Percentiles rank a stretch among this genome's conserved stretches.
Conservation (phyloP, 2,113 vertebrate species). For the Aegithalos caudatus region DNA sequence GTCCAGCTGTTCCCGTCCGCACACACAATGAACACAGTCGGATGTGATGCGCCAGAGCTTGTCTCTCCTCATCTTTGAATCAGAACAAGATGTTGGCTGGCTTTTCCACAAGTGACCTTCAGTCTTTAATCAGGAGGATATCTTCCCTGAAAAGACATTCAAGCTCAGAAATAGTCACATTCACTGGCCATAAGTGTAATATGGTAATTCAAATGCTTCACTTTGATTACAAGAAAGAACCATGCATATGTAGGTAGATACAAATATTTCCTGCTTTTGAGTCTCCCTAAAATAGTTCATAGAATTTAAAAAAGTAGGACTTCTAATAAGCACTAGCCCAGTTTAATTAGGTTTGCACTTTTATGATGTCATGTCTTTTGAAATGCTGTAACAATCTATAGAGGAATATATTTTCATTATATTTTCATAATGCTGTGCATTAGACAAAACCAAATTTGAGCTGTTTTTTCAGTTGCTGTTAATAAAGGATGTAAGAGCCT, state of each 20-base stretch:
- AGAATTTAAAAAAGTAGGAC: neutral
- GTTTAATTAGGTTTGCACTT: neutral
- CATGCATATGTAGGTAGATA: neutral
- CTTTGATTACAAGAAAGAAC: neutral
- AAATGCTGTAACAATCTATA: neutral
- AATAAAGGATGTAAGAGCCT: constrained; percentile 16
- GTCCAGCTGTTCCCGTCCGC: neutral
- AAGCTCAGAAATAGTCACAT: neutral
- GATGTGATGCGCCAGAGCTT: neutral
- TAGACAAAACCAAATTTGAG: constrained; percentile 40
- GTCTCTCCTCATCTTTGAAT: neutral
- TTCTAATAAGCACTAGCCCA: neutral
- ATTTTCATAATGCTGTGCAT: constrained; percentile 18
- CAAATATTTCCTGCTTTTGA: neutral
- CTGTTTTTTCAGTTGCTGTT: constrained; percentile 6
- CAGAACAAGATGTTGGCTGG: neutral
- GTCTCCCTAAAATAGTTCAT: neutral
- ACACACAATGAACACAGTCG: neutral
- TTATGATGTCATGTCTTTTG: neutral
- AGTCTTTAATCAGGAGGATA: neutral
- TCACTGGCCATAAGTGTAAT: neutral
- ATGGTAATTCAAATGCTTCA: neutral
- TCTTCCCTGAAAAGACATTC: neutral
- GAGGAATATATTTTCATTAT: neutral
- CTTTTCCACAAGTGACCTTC: neutral